Percentiles rank a stretch among this genome's conserved stretches.
Evolutionary conservation across 2,113 vertebrate species (phyloP).

Genomic region (Illadopsis cleaveri): DNA sequence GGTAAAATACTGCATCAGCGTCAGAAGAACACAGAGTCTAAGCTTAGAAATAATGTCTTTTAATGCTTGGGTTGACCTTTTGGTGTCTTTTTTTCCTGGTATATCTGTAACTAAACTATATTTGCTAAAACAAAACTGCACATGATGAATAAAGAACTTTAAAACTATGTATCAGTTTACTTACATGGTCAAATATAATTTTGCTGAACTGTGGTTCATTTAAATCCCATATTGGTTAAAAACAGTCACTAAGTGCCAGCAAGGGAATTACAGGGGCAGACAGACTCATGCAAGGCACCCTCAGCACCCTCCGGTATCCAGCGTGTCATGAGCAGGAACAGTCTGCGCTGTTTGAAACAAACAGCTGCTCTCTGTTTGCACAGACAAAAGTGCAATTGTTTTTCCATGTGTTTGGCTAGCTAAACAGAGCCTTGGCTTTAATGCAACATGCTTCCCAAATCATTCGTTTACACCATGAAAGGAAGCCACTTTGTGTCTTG

Average conservation of each 20-base stretch:
- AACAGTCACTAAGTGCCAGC: not conserved
- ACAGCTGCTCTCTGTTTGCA: constrained; percentile 55
- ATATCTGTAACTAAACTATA: not conserved
- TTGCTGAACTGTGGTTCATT: not conserved
- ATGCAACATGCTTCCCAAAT: not conserved
- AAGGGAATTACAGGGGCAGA: not conserved
- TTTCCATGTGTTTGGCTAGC: constrained; percentile 37
- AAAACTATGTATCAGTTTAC: not conserved
- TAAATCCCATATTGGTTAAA: not conserved
- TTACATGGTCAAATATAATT: not conserved
- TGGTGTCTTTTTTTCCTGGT: not conserved
- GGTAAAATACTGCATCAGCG: not conserved
- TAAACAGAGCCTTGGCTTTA: constrained; percentile 44
- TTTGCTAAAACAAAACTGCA: not conserved
- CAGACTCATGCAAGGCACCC: not conserved
- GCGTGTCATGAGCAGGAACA: not conserved
- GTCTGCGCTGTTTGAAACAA: not conserved
- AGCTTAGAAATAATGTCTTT: not conserved
- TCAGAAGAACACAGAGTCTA: not conserved
- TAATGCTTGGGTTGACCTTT: not conserved
- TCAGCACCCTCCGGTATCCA: not conserved
- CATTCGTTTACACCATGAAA: not conserved
- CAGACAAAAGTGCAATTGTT: constrained; percentile 60
- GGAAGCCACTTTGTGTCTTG: not conserved
- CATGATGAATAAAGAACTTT: not conserved